Base-by-base conservation (phyloP, 1,140 invertebrate genomes). In the Sycobia sp. region DNA sequence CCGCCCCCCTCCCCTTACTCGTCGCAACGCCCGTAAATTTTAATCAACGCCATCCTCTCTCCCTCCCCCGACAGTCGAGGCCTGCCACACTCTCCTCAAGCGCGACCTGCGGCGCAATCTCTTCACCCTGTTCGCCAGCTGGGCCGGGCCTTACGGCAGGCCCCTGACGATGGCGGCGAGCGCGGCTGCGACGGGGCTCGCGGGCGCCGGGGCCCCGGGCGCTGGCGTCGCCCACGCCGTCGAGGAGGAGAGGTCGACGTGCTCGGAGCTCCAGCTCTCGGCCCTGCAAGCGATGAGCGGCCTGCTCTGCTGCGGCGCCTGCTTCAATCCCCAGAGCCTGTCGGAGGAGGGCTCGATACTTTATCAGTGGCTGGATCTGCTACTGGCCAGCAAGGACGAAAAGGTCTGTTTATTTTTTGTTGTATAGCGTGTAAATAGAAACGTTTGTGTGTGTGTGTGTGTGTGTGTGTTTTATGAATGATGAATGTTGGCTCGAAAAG, bases 281-380 rank as follows among this genome's bases (percentile, higher is more conserved):
- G 88, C 89, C 0, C 76, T 91, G 1, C 89, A 94, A 84, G 95
- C 97, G 5, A 97, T 98, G 92, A 95, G 93, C 63, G 91, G 94
- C 27, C 83, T 99, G 2, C 84, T 98, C 0, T 97, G 94, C 74
- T 98, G 96, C 80, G 97, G 97, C 0, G 90, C 95, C 1, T 93
- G 94, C 69, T 98, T 98, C 79, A 93, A 97, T 73, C 85, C 90
- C 0, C 85, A 87, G 53, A 90, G 89, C 34, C 80, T 96, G 1
- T 87, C 94, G 0, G 91, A 94, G 71, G 97, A 99, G 76, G 95
- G 96, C 64, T 89, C 91, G 0, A 80, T 84, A 65, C 87, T 98
- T 34, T 99, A 97, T 79, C 86, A 90, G 44, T 99, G 96, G 96
- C 81, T 99, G 38, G 94, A 97, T 77, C 86, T 91, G 67, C 84